Conservation (phyloP, 2,113 vertebrate genomes). For the Pachypanchax playfairii region DNA sequence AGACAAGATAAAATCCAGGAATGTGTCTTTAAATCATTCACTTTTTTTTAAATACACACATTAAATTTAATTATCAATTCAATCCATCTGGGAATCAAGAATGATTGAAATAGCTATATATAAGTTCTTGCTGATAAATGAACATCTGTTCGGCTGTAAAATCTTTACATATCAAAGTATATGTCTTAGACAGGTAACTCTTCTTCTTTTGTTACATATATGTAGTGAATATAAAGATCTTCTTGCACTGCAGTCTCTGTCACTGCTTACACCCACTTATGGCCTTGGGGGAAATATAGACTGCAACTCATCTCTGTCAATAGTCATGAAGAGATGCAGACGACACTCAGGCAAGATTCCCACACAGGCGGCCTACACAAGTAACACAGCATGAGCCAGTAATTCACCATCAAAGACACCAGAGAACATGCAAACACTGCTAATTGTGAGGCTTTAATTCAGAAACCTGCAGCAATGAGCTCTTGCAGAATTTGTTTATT, state of each 20-base stretch:
- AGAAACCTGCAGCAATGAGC: slow-evolving; percentile 7
- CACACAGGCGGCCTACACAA: background rate
- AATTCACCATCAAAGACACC: slow-evolving; percentile 17
- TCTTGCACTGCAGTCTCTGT: slow-evolving; percentile 1
- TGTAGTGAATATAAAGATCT: slow-evolving; percentile 1
- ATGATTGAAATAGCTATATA: background rate
- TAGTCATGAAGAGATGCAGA: slow-evolving; percentile 4
- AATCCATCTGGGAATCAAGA: background rate
- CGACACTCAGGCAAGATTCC: slow-evolving; percentile 16
- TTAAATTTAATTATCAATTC: background rate
- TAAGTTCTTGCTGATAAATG: no score
- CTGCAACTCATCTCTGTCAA: slow-evolving; percentile 16
- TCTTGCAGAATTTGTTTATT: background rate
- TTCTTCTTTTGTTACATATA: slow-evolving; percentile 18
- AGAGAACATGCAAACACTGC: slow-evolving; percentile 21
- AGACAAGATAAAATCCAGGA: slow-evolving; percentile 3
- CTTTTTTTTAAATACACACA: background rate
- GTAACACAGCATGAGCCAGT: slow-evolving; percentile 22
- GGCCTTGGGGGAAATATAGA: slow-evolving; percentile 25
- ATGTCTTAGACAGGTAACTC: background rate
- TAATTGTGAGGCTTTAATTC: slow-evolving; percentile 22
- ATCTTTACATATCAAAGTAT: background rate
- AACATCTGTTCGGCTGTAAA: background rate
- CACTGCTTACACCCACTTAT: slow-evolving; percentile 6
- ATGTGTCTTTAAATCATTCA: background rate